Evolutionary conservation across 2,113 vertebrate species (phyloP), one percentile per base, ranked within the genome.

Genomic region (Brachyhypopomus gauderio): DNA sequence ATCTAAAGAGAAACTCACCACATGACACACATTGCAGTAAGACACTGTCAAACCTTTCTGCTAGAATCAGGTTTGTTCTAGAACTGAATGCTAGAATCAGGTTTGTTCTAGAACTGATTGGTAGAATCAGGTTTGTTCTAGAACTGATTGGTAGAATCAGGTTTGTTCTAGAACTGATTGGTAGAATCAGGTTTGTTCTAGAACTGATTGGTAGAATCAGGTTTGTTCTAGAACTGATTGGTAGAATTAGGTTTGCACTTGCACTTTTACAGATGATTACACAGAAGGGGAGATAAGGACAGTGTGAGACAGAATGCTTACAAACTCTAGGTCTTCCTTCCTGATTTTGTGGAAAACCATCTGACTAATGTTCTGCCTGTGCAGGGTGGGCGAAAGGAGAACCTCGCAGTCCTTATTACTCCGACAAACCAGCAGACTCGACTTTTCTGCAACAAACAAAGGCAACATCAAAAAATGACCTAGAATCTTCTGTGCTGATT

Each of bases 331-430:
- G 85, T 98, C 98, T 80, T 99, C 97, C 89, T 96, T 98, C 72
- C 94, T 94, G 85, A 99, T 99, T 92, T 98, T 99, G 93, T 99
- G 98, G 90, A 99, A 99, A 66, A 99, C 96, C 98, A 99, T 99
- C 88, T 99, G 98, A 89, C 94, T 97, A 90, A 98, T 93, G 87
- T 95, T 97, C 86, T 95, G 96, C 70, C 95, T 97, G 76, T 95
- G 95, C 22, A 96, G 89, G 0, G 92, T 92, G 22, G 96, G 95
- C 38, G 97, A 96, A 4, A 89, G 89, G 27, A 93, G 89, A 38
- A 96, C 88, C 9, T 97, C 97, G 81, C 93, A 93, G 45, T 92
- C 85, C n/a, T 94, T 93, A 86, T 94, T 96, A 78, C 94, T 97
- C 89, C 98, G 95, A 80, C 96, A 96, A 82, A 99, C 94, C 20